Conservation (phyloP, 2,113 vertebrate species). For the Ceuthmochares aereus region DNA sequence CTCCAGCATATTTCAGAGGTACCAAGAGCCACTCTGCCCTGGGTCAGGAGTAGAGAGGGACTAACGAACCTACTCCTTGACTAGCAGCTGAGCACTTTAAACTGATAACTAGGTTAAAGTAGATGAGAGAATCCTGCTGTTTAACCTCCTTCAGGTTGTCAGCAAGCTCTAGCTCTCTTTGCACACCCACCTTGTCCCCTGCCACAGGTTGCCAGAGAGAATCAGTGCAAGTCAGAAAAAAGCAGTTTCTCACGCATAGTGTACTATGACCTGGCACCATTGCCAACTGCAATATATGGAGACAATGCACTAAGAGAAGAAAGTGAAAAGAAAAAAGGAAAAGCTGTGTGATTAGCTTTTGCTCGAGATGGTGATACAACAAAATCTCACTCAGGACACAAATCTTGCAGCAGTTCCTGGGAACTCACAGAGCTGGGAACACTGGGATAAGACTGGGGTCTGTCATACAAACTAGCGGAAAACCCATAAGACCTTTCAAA, state of each 20-base stretch:
- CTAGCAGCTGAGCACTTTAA: background rate
- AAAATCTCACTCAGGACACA: background rate
- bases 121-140: background rate
- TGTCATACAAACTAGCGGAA: background rate
- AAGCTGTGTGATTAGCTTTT: background rate
- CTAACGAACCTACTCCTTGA: background rate
- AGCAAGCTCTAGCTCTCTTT: background rate
- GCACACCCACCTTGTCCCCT: accelerated
- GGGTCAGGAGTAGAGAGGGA: background rate
- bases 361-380: accelerated
- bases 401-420: background rate
- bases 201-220: background rate
- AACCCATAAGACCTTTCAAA: background rate
- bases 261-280: background rate
- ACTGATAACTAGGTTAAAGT: background rate
- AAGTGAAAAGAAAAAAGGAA: background rate
- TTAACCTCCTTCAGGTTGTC: background rate
- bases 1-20: background rate
- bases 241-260: background rate
- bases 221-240: background rate
- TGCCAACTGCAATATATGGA: background rate
- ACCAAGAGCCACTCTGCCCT: accelerated
- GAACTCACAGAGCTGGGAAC: background rate
- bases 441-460: background rate
- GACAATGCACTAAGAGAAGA: background rate